Evolutionary conservation across 2,797 vertebrate species (phyloP).

Genomic region (Botia almorhae): DNA sequence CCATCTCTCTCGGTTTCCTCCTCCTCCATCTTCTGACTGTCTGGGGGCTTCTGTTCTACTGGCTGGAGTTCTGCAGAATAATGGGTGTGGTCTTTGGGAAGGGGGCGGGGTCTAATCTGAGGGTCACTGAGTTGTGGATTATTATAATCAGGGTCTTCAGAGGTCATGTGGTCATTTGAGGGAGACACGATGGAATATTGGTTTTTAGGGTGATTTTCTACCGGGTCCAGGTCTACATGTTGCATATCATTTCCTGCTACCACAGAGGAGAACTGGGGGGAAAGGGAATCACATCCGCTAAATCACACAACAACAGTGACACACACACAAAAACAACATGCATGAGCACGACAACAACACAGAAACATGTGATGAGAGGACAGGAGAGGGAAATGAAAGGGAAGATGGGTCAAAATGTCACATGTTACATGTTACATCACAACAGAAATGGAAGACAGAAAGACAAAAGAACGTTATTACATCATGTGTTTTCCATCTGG

Average conservation of each 20-base stretch:
- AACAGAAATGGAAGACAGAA: background rate
- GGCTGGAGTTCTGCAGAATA: conserved; percentile 1
- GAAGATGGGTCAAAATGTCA: too few species aligned
- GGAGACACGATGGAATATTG: background rate
- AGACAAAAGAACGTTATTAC: background rate
- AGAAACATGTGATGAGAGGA: background rate
- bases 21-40: conserved; percentile 17
- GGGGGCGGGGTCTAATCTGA: conserved; percentile 6
- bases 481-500: background rate
- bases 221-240: background rate
- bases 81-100: background rate
- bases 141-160: background rate
- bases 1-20: conserved; percentile 3
- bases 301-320: conserved; percentile 25
- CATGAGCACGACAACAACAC: background rate
- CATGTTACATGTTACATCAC: background rate
- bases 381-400: conserved; percentile 2
- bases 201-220: background rate
- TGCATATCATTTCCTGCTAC: background rate
- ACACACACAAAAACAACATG: conserved; percentile 20
- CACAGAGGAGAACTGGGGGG: background rate
- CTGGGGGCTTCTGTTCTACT: background rate
- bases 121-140: conserved; percentile 7
- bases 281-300: conserved; percentile 26
- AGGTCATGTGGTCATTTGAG: background rate